Evolutionary conservation across 2,888 invertebrate genomes (phyloP).

Genomic region (Polia nebulosa): DNA sequence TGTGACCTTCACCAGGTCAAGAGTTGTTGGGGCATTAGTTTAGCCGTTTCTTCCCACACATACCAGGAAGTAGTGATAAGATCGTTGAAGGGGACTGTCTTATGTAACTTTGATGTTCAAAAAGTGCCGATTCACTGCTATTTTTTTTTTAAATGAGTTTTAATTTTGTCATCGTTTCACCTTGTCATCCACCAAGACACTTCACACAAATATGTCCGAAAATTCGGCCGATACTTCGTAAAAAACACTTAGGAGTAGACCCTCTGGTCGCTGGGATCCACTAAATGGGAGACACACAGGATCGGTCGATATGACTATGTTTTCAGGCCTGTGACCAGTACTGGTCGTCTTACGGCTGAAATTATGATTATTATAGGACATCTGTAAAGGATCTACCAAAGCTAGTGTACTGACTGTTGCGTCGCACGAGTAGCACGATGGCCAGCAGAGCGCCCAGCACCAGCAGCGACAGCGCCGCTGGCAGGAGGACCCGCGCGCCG

Average conservation of each 20-base stretch:
- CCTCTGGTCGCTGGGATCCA: no score
- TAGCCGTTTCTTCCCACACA: neutral
- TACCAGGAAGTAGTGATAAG: neutral
- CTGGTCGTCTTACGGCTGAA: no score
- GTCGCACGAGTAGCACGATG: constrained; percentile 93
- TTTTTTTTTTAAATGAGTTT: neutral
- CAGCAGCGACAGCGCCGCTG: constrained; percentile 93
- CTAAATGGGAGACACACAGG: no score
- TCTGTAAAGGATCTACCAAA: constrained; percentile 33
- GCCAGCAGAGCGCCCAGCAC: constrained; percentile 93
- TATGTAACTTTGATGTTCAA: neutral
- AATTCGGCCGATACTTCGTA: no score
- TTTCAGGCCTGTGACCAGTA: no score
- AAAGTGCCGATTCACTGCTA: neutral
- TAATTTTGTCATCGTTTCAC: neutral
- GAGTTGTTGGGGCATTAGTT: neutral
- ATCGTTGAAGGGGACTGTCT: neutral
- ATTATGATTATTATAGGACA: no score
- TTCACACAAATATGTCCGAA: no score
- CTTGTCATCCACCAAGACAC: no score
- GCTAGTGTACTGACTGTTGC: constrained; percentile 92
- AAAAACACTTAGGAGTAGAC: no score
- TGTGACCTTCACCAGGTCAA: neutral
- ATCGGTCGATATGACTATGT: no score
- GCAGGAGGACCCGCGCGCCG: constrained; percentile 92